A percentile compares a stretch with the other conserved stretches of the same genome.
Evolutionary conservation across 2,888 invertebrate species (phyloP).

Genomic region (Dryadula phaetusa): DNA sequence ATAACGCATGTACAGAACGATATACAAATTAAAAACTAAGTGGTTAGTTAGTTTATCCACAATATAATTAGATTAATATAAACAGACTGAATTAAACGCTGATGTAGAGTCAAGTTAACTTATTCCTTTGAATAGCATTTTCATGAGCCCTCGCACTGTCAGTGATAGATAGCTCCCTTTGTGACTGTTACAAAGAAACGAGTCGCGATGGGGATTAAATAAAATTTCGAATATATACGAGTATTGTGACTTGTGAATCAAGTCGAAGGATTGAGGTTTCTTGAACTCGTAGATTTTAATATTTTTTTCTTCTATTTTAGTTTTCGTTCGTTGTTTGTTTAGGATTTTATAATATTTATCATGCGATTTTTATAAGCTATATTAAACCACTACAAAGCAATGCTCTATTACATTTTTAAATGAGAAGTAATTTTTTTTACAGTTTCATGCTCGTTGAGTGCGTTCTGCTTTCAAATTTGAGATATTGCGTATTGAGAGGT

Average conservation of each 20-base stretch:
- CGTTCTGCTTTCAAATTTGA: too few relatives aligned
- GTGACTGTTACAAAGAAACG: conserved; percentile 39
- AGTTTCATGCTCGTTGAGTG: too few relatives aligned
- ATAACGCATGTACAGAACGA: not conserved
- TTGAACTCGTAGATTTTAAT: not conserved
- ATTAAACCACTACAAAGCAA: too few relatives aligned
- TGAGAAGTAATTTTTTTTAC: too few relatives aligned
- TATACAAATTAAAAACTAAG: not conserved
- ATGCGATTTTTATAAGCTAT: too few relatives aligned
- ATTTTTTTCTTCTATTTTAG: not conserved
- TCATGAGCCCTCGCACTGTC: conserved; percentile 44
- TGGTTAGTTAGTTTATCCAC: not conserved
- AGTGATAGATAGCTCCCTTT: conserved; percentile 47
- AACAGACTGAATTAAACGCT: not conserved
- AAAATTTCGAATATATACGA: conserved; percentile 21
- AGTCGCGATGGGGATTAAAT: conserved; percentile 22
- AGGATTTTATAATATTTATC: not conserved
- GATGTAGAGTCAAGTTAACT: conserved; percentile 24
- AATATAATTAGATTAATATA: conserved; percentile 1
- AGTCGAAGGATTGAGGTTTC: not conserved
- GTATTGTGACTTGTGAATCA: conserved; percentile 17
- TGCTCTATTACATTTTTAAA: too few relatives aligned
- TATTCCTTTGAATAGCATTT: conserved; percentile 46
- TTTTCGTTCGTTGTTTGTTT: not conserved
- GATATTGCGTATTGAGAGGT: too few relatives aligned